phyloP scores from a whole-genome alignment of 2,797 vertebrate genomes.

The Kryptolebias ocellatus region DNA sequence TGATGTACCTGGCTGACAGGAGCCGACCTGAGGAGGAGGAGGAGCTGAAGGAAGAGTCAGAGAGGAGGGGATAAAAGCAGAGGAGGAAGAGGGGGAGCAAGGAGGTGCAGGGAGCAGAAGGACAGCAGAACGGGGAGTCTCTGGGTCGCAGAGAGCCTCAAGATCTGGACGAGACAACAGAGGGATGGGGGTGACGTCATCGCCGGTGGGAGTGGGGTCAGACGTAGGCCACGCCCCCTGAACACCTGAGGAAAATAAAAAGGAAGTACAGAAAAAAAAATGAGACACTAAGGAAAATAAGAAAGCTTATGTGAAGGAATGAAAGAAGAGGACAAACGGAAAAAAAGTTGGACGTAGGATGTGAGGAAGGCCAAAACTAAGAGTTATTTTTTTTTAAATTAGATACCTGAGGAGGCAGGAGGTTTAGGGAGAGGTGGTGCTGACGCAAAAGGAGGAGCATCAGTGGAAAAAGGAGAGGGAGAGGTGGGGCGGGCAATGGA shows the following conservation, averaged over 20 bases:
- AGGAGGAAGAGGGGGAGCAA: constrained; percentile 34
- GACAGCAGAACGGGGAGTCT: constrained; percentile 48
- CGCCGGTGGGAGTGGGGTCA: constrained; percentile 10
- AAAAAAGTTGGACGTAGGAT: not conserved
- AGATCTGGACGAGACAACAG: constrained; percentile 81
- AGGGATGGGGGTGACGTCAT: constrained; percentile 63
- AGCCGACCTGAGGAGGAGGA: constrained; percentile 38
- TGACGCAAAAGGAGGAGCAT: constrained; percentile 32
- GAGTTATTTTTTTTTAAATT: not conserved
- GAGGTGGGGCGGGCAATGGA: constrained; percentile 69
- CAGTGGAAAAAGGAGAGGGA: constrained; percentile 66
- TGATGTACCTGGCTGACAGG: constrained; percentile 66
- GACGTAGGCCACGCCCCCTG: constrained; percentile 31
- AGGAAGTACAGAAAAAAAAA: constrained; percentile 7
- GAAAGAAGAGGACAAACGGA: not conserved
- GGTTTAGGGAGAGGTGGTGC: constrained; percentile 34
- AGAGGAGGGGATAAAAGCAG: constrained; percentile 47
- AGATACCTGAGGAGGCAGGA: constrained; percentile 63
- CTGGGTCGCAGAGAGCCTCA: constrained; percentile 82
- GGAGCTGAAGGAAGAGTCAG: constrained; percentile 28
- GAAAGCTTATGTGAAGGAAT: not conserved
- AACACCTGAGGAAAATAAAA: constrained; percentile 36
- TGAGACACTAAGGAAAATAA: not conserved
- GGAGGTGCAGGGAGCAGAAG: constrained; percentile 43
- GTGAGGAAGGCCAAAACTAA: not conserved